Base-by-base conservation (phyloP, 2,797 vertebrate species). In the Gymnoscopelus braueri region DNA sequence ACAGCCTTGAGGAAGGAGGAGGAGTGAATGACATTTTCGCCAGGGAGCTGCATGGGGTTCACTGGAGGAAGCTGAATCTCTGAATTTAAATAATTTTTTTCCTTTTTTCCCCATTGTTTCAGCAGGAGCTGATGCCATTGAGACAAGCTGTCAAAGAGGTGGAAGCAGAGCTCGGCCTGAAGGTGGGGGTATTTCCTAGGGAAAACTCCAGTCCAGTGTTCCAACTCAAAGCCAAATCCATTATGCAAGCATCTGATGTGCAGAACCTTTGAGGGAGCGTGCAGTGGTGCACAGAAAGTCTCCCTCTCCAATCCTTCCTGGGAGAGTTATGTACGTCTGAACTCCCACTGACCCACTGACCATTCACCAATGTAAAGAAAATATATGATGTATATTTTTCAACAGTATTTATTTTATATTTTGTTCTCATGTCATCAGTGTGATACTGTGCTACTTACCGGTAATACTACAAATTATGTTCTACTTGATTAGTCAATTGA, bases 151-250 rank as follows among this genome's bases (percentile, higher is more conserved):
- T 87, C 84, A 83, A 71, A 2, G 67, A 11, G 72, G 75, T 72
- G 80, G 85, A 86, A 79, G 78, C 67, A 11, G 79, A 84, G 82
- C 72, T 48, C 49, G 76, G 78, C 84, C 90, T 87, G 86, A 85
- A 88, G 88, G 77, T 83, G 88, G 87, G 60, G 86, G 74, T 80
- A 58, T 88, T 84, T 84, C 76, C 82, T 70, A 82, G 79, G 71
- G 69, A 73, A 88, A 79, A 84, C 71, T 58, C 54, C 13, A 55
- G 74, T 35, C 10, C 12, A 65, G 77, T 69, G 26, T 26, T 15
- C 49, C 14, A 14, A 58, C 15, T 13, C 69, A 7, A 7, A 87
- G 81, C 67, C 24, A 15, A 15, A 24, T 49, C 54, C 47, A 35
- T 80, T 81, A 81, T 5, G n/a, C 66, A 58, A 71, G 68, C 78